Conservation (phyloP, 1,140 invertebrate genomes). For the Bombus picipes region DNA sequence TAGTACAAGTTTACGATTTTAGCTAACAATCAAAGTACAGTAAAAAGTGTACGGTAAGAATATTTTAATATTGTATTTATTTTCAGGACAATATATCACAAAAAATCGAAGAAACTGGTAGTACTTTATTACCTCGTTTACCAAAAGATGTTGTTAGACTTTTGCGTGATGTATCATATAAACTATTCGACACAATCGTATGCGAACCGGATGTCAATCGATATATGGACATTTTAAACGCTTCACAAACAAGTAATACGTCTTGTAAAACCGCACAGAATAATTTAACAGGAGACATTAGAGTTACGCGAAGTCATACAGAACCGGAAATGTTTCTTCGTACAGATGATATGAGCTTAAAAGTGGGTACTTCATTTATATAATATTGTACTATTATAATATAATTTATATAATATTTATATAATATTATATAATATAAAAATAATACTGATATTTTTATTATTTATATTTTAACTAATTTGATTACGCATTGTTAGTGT, state of each 20-base stretch:
- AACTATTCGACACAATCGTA: conserved; percentile 70
- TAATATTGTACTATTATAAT: not conserved
- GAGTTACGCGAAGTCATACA: conserved; percentile 15
- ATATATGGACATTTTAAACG: conserved; percentile 27
- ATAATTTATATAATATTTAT: not conserved
- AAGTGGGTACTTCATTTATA: not conserved
- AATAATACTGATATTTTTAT: not conserved
- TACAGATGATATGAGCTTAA: not conserved
- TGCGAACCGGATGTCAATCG: conserved; percentile 53
- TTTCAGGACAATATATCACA: conserved; percentile 66
- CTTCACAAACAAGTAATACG: not conserved
- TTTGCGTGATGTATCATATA: conserved; percentile 65
- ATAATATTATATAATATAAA: not conserved
- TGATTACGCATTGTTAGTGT: not conserved
- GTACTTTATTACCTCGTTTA: conserved; percentile 71
- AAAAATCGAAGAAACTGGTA: conserved; percentile 75
- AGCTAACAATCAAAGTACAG: too few species aligned
- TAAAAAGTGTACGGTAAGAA: not conserved
- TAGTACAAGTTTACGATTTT: too few species aligned
- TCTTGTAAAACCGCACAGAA: not conserved
- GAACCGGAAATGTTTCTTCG: conserved; percentile 23
- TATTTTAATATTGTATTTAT: not conserved
- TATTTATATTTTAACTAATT: conserved; percentile 4
- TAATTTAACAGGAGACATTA: not conserved
- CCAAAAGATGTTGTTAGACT: conserved; percentile 67